Conservation (phyloP, 2,113 vertebrate genomes). For the Acinonyx jubatus region DNA sequence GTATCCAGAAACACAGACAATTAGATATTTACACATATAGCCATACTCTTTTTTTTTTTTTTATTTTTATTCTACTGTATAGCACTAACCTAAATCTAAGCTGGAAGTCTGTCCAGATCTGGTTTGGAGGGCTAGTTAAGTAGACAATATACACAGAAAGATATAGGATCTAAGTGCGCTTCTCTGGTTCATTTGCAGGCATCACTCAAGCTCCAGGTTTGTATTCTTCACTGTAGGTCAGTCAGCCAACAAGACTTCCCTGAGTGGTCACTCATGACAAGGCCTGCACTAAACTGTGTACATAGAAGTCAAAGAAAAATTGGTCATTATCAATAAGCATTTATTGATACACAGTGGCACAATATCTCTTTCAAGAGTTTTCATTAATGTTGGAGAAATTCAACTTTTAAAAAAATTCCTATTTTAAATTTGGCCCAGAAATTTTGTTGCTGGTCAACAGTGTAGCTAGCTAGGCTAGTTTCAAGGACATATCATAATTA, state of each 20-base stretch:
- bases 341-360: neutral
- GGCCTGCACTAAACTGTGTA: neutral
- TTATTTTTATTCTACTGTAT: neutral
- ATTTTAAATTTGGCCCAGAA: neutral
- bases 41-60: neutral
- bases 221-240: neutral
- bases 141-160: neutral
- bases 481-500: neutral
- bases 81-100: neutral
- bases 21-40: neutral
- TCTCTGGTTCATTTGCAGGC: neutral
- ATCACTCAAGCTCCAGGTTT: neutral
- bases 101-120: neutral
- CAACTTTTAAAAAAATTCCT: neutral
- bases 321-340: neutral
- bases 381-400: neutral
- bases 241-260: neutral
- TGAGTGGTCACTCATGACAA: neutral
- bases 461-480: neutral
- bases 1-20: neutral
- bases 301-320: neutral
- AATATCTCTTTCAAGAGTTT: neutral
- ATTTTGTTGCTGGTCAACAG: neutral
- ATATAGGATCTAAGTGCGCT: neutral
- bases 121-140: neutral